Percentiles rank a stretch among this genome's conserved stretches.
These are phyloP conservation scores for Cyclophora albipunctata DNA, from an alignment of 2,888 invertebrate genomes.

Conservation along the genomic window DNA sequence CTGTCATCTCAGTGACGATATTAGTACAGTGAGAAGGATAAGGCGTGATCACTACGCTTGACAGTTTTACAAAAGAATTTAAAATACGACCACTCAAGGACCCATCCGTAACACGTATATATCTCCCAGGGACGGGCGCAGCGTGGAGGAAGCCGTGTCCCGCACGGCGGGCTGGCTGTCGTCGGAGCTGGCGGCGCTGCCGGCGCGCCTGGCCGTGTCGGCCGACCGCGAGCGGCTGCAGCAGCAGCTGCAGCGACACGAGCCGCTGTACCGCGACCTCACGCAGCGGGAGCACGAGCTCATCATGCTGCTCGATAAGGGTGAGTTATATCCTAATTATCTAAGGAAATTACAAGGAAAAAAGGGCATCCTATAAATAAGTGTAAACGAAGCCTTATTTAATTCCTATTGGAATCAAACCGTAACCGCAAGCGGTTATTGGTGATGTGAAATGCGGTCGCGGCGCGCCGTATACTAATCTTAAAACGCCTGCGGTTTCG, in stretches of 20 bases:
- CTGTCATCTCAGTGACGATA: no score
- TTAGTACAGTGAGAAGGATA: no score
- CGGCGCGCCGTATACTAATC: no score
- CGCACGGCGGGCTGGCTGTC: constrained; percentile 93
- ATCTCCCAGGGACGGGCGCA: constrained; percentile 83
- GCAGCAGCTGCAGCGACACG: constrained; percentile 91
- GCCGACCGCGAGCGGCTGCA: constrained; percentile 88
- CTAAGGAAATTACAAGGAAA: background rate
- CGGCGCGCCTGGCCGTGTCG: constrained; percentile 87
- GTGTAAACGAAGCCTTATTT: no score
- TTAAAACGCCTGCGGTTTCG: no score
- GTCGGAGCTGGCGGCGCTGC: constrained; percentile 83
- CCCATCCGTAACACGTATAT: no score
- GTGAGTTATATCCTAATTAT: constrained; percentile 36
- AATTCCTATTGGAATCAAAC: background rate
- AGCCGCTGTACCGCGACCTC: constrained; percentile 91
- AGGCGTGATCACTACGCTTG: no score
- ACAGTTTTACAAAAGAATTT: no score
- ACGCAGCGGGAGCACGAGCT: constrained; percentile 94
- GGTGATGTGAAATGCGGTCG: no score
- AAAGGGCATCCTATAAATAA: no score
- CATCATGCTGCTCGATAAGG: constrained; percentile 94
- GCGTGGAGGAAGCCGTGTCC: constrained; percentile 91
- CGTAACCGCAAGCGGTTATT: background rate
- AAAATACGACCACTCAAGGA: no score